Base-by-base conservation (phyloP, 30 jellyfish, hydroid and myxozoan genomes). In the Hydractinia echinata region DNA sequence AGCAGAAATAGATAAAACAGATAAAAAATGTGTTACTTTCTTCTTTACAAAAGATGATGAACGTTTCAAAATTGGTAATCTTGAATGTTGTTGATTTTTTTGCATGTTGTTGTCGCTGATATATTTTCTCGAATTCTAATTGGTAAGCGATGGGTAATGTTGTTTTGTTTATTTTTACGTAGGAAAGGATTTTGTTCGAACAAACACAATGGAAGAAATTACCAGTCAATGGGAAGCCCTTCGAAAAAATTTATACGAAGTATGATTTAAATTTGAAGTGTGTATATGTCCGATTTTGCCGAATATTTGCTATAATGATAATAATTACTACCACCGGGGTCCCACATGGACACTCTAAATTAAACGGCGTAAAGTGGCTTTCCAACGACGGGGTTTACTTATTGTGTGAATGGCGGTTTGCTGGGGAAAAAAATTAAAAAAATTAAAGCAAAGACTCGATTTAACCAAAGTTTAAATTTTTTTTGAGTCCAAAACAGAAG, bases 41-140 rank as follows among this genome's bases (percentile, higher is more conserved):
- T 86, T 86, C 82, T 86, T 86, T 68, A 58, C 76, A 8, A 69
- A 61, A 21, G 89, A 86, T 73, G 95, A 86, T 70, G 86, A 79
- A 6, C 83, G 95, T 10, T 54, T 86, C 67, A 52, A 58, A 73
- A 53, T 61, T 8, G 85, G 76, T 79, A 76, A 64, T 67, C 53
- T 64, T 76, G 44, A 30, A 30, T 30, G 44, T 30, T 30, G 44
- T 30, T 30, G 44, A 30, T 30, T 30, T 30, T 30, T 30, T 30
- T 30, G 44, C 44, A 30, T 30, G 44, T 30, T 30, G 44, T 30
- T 30, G n/a, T n/a, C n/a, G 44, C 44, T 30, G 44, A 30, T 30
- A 30, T 30, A 30, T 30, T 30, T 30, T 13, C 0, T 15, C 2
- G 19, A 60, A 66, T 66, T 19, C 0, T 7, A 1, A 66, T n/a